Evolutionary conservation across 2,113 vertebrate genomes (phyloP).

Genomic region (Eulemur macaco): DNA sequence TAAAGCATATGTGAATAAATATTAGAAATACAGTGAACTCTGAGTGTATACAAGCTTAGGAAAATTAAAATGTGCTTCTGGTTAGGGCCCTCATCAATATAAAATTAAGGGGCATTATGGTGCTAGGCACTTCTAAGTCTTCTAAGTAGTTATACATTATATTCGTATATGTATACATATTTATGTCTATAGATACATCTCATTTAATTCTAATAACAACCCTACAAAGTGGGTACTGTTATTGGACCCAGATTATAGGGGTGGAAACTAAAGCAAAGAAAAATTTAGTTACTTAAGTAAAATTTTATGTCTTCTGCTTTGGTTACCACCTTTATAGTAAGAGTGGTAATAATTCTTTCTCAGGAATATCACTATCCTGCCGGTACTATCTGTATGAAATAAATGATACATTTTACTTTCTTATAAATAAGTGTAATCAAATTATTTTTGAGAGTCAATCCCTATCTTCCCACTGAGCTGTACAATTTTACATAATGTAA

Average conservation of each 20-base stretch:
- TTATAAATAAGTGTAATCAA: neutral
- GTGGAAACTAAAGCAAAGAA: neutral
- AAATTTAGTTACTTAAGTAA: neutral
- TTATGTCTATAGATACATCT: neutral
- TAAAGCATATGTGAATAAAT: neutral
- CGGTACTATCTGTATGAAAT: neutral
- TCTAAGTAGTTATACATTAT: neutral
- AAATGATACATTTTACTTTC: neutral
- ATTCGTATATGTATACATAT: neutral
- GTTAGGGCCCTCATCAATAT: conserved; percentile 50
- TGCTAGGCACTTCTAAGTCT: neutral
- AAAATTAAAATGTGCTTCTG: conserved; percentile 67
- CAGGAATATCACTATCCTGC: neutral
- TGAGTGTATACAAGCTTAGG: conserved; percentile 41
- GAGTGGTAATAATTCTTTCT: neutral
- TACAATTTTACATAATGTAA: neutral
- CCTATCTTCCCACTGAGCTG: neutral
- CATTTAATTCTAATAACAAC: neutral
- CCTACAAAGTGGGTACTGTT: neutral
- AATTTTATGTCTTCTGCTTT: neutral
- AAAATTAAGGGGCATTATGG: conserved; percentile 57
- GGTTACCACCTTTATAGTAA: neutral
- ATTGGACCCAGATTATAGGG: neutral
- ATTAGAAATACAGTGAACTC: neutral
- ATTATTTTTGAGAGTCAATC: neutral